Conservation (phyloP, 53 echinoderm and acorn worm species). For the Mesocentrotus franciscanus region DNA sequence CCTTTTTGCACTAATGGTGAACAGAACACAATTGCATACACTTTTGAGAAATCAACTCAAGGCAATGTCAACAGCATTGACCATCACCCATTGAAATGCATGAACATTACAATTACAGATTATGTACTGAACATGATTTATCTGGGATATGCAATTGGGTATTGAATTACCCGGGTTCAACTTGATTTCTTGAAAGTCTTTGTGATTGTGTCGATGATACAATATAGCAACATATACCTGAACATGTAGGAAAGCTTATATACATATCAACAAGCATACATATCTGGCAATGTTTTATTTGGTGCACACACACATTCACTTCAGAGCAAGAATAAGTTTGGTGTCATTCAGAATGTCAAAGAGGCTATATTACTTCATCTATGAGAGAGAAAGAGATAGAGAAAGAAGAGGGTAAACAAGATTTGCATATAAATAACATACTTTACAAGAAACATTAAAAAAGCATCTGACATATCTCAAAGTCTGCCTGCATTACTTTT, state of each 20-base stretch:
- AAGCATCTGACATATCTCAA: not conserved
- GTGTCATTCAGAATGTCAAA: conserved; percentile 33
- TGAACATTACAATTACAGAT: too few relatives aligned
- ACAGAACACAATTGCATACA: too few relatives aligned
- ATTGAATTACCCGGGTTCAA: too few relatives aligned
- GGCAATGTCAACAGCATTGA: too few relatives aligned
- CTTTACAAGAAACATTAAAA: conserved; percentile 18
- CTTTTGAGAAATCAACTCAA: too few relatives aligned
- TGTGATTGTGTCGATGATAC: not conserved
- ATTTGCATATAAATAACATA: conserved; percentile 17
- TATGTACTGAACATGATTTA: too few relatives aligned
- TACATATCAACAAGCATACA: conserved; percentile 61
- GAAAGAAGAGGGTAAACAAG: not conserved
- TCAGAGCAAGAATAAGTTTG: conserved; percentile 43
- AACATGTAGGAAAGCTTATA: conserved; percentile 63
- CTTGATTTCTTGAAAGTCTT: too few relatives aligned
- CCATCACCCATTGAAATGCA: too few relatives aligned
- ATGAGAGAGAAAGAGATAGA: conserved; percentile 21
- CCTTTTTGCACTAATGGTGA: conserved; percentile 19
- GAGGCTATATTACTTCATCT: not conserved
- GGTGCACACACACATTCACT: conserved; percentile 61
- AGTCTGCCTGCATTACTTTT: not conserved
- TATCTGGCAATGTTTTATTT: conserved; percentile 58
- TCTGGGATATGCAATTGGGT: too few relatives aligned
- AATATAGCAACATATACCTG: conserved; percentile 48